Evolutionary conservation across 1,140 invertebrate genomes (phyloP).

Genomic region (Brachionus paranguensis): DNA sequence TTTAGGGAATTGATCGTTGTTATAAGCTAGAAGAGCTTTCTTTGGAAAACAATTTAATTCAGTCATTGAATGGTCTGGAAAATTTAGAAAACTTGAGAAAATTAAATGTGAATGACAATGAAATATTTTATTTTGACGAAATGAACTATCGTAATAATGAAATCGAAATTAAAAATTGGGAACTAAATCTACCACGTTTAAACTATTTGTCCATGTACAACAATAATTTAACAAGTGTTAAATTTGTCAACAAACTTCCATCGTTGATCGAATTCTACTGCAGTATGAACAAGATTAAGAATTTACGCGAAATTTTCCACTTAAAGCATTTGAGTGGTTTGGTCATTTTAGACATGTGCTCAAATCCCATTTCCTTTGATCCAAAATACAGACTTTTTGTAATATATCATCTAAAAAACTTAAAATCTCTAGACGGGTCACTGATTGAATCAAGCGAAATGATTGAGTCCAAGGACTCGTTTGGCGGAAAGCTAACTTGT

Average conservation of each 20-base stretch:
- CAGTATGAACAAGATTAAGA: conserved; percentile 51
- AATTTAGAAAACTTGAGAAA: conserved; percentile 74
- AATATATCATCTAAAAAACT: conserved; percentile 52
- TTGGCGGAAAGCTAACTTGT: conserved; percentile 53
- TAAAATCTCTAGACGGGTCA: conserved; percentile 53
- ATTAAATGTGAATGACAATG: conserved; percentile 77
- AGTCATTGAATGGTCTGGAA: conserved; percentile 72
- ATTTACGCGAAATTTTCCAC: conserved; percentile 52
- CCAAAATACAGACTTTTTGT: conserved; percentile 54
- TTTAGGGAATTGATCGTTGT: conserved; percentile 51
- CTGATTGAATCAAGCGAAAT: conserved; percentile 51
- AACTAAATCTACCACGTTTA: conserved; percentile 43
- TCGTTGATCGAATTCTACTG: conserved; percentile 52
- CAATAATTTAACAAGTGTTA: conserved; percentile 43
- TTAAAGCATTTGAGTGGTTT: conserved; percentile 51
- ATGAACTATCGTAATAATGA: conserved; percentile 42
- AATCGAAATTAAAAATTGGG: neutral
- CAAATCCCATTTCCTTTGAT: conserved; percentile 50
- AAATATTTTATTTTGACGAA: conserved; percentile 63
- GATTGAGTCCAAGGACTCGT: conserved; percentile 50
- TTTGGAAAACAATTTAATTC: conserved; percentile 80
- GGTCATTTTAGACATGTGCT: conserved; percentile 52
- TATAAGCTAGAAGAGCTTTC: conserved; percentile 61
- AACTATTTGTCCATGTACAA: conserved; percentile 50
- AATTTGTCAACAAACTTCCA: conserved; percentile 42